Conservation (phyloP, 2,888 invertebrate genomes). For the Lithosia quadra region DNA sequence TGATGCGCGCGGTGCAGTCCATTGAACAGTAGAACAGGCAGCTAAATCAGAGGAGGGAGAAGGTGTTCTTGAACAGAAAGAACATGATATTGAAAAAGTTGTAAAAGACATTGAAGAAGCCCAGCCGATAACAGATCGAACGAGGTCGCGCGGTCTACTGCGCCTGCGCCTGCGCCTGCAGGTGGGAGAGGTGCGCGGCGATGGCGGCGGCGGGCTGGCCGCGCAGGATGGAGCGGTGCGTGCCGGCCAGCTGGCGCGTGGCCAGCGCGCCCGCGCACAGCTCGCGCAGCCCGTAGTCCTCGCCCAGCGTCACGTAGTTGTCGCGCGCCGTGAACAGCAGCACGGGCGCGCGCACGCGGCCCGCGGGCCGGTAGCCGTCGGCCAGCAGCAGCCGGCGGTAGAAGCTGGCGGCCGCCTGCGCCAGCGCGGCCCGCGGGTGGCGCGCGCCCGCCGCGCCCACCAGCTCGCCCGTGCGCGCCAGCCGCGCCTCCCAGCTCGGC, state of each 20-base stretch:
- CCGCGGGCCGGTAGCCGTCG: constrained; percentile 91
- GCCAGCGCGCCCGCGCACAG: constrained; percentile 89
- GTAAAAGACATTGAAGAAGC: too few relatives aligned
- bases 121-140: too few relatives aligned
- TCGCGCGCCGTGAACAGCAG: constrained; percentile 95
- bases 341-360: constrained; percentile 90
- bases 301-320: constrained; percentile 93
- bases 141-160: too few relatives aligned
- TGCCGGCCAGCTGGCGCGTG: constrained; percentile 90
- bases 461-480: constrained; percentile 68
- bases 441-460: constrained; percentile 81
- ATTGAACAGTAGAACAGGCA: too few relatives aligned
- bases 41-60: too few relatives aligned
- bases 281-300: constrained; percentile 96
- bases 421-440: constrained; percentile 65
- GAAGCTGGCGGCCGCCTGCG: constrained; percentile 92
- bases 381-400: constrained; percentile 93
- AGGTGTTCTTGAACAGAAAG: too few relatives aligned
- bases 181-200: constrained; percentile 80
- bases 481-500: constrained; percentile 87
- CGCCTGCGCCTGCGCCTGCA: constrained; percentile 44
- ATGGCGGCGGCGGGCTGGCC: constrained; percentile 92
- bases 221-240: constrained; percentile 95
- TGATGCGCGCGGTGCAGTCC: too few relatives aligned
- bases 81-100: too few relatives aligned